These are phyloP conservation scores for Chinchilla lanigera DNA, from an alignment of 2,113 vertebrate genomes.

Conservation along the genomic window DNA sequence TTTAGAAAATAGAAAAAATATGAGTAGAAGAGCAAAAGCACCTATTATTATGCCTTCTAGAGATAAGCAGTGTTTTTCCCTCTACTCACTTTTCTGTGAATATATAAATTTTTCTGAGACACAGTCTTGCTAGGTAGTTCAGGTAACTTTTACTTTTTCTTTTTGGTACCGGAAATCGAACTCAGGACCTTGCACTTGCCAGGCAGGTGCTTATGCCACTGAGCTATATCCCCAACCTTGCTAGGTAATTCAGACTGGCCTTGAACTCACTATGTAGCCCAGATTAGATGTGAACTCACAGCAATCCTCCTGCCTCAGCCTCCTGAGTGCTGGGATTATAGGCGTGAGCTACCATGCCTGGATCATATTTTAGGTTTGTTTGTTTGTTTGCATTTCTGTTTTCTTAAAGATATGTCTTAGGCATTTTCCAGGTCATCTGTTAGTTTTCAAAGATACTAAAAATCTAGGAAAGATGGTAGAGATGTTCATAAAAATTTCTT, in stretches of 20 bases:
- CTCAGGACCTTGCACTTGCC: no score
- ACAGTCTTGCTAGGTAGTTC: no score
- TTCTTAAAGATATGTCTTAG: background rate
- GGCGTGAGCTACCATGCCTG: no score
- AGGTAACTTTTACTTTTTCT: no score
- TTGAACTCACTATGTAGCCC: no score
- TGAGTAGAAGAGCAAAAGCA: background rate
- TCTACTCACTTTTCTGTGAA: background rate
- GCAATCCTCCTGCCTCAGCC: no score
- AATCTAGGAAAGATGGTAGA: background rate
- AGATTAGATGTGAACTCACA: no score
- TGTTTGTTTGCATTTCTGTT: background rate
- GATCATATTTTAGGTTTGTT: background rate
- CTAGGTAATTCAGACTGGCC: no score
- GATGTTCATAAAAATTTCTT: background rate
- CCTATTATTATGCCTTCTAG: background rate
- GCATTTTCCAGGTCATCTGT: background rate
- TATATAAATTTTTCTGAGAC: background rate
- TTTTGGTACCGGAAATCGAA: no score
- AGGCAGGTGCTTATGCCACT: no score
- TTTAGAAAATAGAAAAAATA: slow-evolving; percentile 6
- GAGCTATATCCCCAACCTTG: no score
- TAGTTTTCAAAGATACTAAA: background rate
- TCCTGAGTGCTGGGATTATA: no score
- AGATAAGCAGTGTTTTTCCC: background rate